Percentiles rank a stretch among this genome's conserved stretches.
These are phyloP conservation scores for Boulengeromyrus knoepffleri DNA, from an alignment of 2,113 vertebrate genomes.

Conservation along the genomic window DNA sequence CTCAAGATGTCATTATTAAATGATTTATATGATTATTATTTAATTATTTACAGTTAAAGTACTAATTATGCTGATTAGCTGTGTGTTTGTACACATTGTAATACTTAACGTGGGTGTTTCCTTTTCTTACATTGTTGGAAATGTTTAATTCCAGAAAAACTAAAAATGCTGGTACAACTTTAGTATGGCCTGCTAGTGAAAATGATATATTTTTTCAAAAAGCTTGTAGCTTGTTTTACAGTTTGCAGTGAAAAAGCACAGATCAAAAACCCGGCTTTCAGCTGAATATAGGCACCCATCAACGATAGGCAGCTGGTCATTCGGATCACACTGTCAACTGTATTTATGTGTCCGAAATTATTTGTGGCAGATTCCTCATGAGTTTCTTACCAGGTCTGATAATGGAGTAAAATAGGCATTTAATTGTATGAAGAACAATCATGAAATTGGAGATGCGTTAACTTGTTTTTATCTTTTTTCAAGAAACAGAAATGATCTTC, in stretches of 20 bases:
- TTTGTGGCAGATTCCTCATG: not conserved
- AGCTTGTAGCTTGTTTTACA: not conserved
- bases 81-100: slow-evolving; percentile 38
- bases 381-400: not conserved
- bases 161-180: not conserved
- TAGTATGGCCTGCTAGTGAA: not conserved
- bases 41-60: not conserved
- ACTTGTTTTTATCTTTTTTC: not conserved
- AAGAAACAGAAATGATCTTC: not conserved
- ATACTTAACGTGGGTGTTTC: slow-evolving; percentile 41
- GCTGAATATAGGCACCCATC: not conserved
- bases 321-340: not conserved
- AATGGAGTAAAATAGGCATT: not conserved
- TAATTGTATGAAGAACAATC: not conserved
- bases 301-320: not conserved
- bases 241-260: not conserved
- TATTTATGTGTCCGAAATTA: not conserved
- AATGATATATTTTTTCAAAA: not conserved
- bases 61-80: slow-evolving; percentile 61
- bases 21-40: not conserved
- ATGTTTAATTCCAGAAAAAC: slow-evolving; percentile 27
- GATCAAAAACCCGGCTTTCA: not conserved
- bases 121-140: slow-evolving; percentile 39
- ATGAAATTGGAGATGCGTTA: not conserved
- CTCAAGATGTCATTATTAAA: not conserved